A percentile compares a stretch with the other conserved stretches of the same genome.
phyloP scores from a whole-genome alignment of 2,113 vertebrate genomes.

The Bagarius yarrelli region DNA sequence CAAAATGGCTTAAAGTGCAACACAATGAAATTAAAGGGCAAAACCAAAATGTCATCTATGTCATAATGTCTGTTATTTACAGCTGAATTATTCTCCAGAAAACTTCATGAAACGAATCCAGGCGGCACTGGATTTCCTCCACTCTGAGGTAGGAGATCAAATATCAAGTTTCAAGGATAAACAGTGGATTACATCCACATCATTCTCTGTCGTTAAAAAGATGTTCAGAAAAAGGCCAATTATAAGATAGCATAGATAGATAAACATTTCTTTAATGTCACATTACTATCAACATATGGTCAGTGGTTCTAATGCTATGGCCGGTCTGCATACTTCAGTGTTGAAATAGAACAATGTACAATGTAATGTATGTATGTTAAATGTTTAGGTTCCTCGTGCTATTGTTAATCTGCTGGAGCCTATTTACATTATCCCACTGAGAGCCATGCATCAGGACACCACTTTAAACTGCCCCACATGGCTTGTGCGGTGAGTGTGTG shows the following conservation, averaged over 20 bases:
- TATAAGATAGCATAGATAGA: too few relatives aligned
- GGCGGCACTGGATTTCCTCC: slow-evolving; percentile 81
- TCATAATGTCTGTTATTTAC: slow-evolving; percentile 17
- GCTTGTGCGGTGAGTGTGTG: slow-evolving; percentile 65
- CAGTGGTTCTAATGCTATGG: too few relatives aligned
- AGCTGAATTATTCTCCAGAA: slow-evolving; percentile 75
- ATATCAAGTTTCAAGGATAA: background rate
- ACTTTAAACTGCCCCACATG: slow-evolving; percentile 75
- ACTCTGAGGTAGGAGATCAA: slow-evolving; percentile 72
- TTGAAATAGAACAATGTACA: background rate
- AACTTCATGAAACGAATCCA: slow-evolving; percentile 73
- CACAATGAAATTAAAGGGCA: background rate
- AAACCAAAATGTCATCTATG: background rate
- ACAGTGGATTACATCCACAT: background rate
- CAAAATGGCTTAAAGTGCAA: background rate
- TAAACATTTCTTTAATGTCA: too few relatives aligned
- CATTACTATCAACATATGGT: too few relatives aligned
- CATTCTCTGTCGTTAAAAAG: background rate
- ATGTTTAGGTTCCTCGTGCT: slow-evolving; percentile 79
- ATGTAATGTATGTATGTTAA: background rate
- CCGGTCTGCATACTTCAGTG: background rate
- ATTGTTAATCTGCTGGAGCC: slow-evolving; percentile 85
- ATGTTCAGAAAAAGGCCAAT: background rate
- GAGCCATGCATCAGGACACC: slow-evolving; percentile 70
- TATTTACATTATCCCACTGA: slow-evolving; percentile 67